Evolutionary conservation across 2,797 vertebrate genomes (phyloP), one percentile per base, ranked within the genome.

Genomic region (Microchirus variegatus): DNA sequence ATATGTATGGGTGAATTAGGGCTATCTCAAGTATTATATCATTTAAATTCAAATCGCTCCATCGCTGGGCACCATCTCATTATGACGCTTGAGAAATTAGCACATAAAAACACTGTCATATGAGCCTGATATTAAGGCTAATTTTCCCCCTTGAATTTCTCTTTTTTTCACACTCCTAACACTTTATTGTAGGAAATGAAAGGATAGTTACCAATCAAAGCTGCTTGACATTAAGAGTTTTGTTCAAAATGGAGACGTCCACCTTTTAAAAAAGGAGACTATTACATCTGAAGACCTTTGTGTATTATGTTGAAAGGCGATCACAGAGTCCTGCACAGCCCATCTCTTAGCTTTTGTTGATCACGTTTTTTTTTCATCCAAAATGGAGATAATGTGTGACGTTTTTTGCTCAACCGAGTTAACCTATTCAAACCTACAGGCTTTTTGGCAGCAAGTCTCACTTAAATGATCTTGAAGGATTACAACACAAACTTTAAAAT

Each of bases 1-100:
- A 94, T 93, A 94, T 94, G 91, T 92, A 93, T 93, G 89, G 89
- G 83, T 78, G 86, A 93, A 93, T 91, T 90, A 94, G 90, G 90
- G 80, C 82, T 80, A 88, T 91, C 91, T 92, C 83, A 87, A 91
- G 90, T 92, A 91, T 93, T 91, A 89, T 92, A 93, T 93, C 90
- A 93, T 91, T 93, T 92, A 90, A 90, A 92, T 93, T 93, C 90
- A 93, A 92, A 93, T 91, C 85, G 87, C 85, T 92, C 83, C 85
- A 91, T 91, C 88, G 85, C 87, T 84, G 74, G 59, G 86, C 59
- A 72, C 77, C 67, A 73, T 80, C 92, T 93, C 91, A 93, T 94
- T 92, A 93, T 81, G 82, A 87, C 57, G 88, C 87, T 82, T 82
- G 90, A 88, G 85, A 90, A 93, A 93, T 93, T 91, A 92, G 78